These are phyloP conservation scores for Hafferia zeledoni DNA, from an alignment of 2,797 vertebrate species.

Conservation along the genomic window DNA sequence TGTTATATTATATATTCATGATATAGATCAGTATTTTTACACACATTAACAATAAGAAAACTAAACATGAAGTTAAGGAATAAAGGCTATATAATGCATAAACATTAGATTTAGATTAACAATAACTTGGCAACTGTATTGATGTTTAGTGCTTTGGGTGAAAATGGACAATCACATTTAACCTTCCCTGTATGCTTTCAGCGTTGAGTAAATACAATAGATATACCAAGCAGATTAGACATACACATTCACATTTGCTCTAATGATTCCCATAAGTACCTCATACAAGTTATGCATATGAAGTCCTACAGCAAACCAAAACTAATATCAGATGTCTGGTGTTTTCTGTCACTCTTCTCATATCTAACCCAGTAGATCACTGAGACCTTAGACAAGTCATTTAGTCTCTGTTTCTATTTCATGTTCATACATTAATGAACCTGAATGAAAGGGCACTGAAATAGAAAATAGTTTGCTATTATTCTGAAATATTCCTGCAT, in stretches of 20 bases:
- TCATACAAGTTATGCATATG: rapidly evolving
- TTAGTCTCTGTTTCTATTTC: conserved; percentile 12
- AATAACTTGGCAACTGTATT: background rate
- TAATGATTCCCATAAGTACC: background rate
- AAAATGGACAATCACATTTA: background rate
- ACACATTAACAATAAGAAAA: background rate
- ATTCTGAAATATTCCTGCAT: conserved; percentile 54
- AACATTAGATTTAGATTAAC: background rate
- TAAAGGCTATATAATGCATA: background rate
- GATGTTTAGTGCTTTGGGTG: background rate
- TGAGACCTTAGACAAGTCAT: background rate
- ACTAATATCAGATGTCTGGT: background rate
- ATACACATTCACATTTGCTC: background rate
- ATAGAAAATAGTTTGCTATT: conserved; percentile 58
- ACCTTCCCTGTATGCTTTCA: background rate
- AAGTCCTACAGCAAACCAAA: conserved; percentile 1
- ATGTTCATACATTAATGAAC: background rate
- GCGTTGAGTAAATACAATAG: background rate
- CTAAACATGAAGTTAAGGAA: background rate
- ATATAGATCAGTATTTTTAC: background rate
- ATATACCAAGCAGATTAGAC: background rate
- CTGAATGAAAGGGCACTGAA: conserved; percentile 45
- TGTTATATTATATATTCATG: background rate
- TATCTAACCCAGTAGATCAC: background rate
- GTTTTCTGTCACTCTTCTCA: background rate